Evolutionary conservation across 2,113 vertebrate genomes (phyloP).

Genomic region (Sus scrofa): T2T-Sscrofa CM000826.6:77731501-77732000

Average conservation of each 20-base stretch:
- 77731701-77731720: neutral
- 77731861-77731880: neutral
- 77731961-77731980: accelerated
- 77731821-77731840: neutral
- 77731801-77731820: neutral
- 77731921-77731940: neutral
- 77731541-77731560: neutral
- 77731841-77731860: neutral
- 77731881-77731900: neutral
- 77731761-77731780: neutral
- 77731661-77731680: neutral
- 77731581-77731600: conserved; percentile 2
- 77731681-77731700: neutral
- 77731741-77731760: neutral
- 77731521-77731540: neutral
- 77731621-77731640: conserved; percentile 30
- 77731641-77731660: neutral
- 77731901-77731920: neutral
- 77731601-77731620: neutral
- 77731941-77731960: neutral
- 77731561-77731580: neutral
- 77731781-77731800: neutral
- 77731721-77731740: neutral
- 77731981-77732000: neutral
- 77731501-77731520: neutral